Percentiles rank a stretch among this genome's conserved stretches.
Evolutionary conservation across 2,888 invertebrate genomes (phyloP).

Genomic region (Heterodera filipjevi): DNA sequence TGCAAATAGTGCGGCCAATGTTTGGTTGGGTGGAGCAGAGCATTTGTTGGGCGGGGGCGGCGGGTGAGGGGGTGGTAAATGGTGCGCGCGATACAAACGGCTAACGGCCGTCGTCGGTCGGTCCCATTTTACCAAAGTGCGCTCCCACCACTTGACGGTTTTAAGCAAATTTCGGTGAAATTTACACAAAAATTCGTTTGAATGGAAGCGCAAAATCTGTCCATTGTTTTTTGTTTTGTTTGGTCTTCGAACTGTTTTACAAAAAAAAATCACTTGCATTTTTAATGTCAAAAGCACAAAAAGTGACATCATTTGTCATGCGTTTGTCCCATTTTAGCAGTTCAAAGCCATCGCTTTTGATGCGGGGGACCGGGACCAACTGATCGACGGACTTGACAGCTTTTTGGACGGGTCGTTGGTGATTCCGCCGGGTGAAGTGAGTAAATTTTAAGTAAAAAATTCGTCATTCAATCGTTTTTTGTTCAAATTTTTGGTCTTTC

Average conservation of each 20-base stretch:
- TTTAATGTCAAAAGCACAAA: no score
- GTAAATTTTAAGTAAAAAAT: not conserved
- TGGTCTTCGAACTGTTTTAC: no score
- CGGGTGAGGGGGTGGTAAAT: not conserved
- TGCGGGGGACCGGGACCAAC: constrained; percentile 35
- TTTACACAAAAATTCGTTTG: not conserved
- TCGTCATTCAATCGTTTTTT: not conserved
- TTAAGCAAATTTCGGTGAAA: not conserved
- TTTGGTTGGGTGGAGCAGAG: not conserved
- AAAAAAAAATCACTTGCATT: no score
- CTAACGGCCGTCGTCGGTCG: constrained; percentile 6
- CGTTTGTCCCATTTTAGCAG: constrained; percentile 29
- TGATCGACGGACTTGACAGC: constrained; percentile 47
- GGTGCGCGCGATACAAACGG: not conserved
- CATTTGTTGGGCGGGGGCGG: not conserved
- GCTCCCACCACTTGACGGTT: not conserved
- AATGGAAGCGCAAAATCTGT: not conserved
- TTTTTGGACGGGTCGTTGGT: constrained; percentile 95
- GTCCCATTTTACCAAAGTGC: not conserved
- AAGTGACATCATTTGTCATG: no score
- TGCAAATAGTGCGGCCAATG: constrained; percentile 5
- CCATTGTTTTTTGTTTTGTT: not conserved
- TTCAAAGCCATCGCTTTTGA: constrained; percentile 44
- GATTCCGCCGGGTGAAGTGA: constrained; percentile 83
- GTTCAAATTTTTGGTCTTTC: not conserved